phyloP scores from a whole-genome alignment of 2,888 invertebrate genomes.

The Stegana nigrithorax region DNA sequence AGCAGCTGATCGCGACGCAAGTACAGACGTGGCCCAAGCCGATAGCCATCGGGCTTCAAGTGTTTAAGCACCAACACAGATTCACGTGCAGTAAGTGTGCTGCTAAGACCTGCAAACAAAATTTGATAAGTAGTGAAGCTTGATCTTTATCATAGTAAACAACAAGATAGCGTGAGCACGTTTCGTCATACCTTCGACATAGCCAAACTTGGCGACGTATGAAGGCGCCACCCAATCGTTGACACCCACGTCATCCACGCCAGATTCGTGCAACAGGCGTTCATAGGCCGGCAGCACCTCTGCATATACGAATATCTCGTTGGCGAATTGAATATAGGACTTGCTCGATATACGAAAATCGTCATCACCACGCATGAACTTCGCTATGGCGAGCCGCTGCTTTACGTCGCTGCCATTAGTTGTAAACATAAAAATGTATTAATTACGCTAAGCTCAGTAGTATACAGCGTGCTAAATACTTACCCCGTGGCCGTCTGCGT shows the following conservation, averaged over 20 bases:
- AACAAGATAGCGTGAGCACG: neutral
- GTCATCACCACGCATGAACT: slow-evolving; percentile 65
- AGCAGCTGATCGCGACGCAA: slow-evolving; percentile 58
- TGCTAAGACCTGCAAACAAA: slow-evolving; percentile 44
- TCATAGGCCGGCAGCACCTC: slow-evolving; percentile 60
- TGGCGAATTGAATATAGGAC: slow-evolving; percentile 62
- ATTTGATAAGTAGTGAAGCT: neutral
- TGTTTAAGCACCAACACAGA: slow-evolving; percentile 62
- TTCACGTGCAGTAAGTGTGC: slow-evolving; percentile 41
- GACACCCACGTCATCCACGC: slow-evolving; percentile 19
- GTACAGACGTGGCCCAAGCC: slow-evolving; percentile 57
- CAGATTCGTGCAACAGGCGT: slow-evolving; percentile 44
- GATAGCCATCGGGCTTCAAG: slow-evolving; percentile 55
- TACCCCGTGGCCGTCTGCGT: slow-evolving; percentile 41
- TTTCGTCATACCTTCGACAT: slow-evolving; percentile 49
- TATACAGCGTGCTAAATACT: neutral
- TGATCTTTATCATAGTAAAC: neutral
- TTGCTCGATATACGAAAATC: slow-evolving; percentile 58
- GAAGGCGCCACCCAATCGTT: slow-evolving; percentile 52
- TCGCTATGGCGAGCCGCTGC: slow-evolving; percentile 51
- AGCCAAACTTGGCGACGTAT: slow-evolving; percentile 58
- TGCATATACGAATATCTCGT: slow-evolving; percentile 62
- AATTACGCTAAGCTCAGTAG: too few relatives aligned
- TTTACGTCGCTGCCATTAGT: slow-evolving; percentile 32
- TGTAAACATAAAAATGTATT: too few relatives aligned